Evolutionary conservation across 2,797 vertebrate genomes (phyloP).

Genomic region (Hirundo rustica): DNA sequence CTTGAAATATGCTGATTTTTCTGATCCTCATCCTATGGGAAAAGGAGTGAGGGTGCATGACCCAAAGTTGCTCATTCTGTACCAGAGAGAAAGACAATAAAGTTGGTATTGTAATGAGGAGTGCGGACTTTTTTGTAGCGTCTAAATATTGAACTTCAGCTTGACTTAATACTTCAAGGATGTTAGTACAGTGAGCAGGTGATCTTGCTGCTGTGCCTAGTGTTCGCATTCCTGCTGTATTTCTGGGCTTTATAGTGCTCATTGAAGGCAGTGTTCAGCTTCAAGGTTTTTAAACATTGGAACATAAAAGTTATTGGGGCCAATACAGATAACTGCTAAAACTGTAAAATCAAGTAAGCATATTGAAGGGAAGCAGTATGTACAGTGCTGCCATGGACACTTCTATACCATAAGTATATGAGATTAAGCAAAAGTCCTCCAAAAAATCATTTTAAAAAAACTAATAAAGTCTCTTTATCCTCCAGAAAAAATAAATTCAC

Average conservation of each 20-base stretch:
- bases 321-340: not conserved
- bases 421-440: not conserved
- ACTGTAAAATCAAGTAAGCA: not conserved
- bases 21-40: not conserved
- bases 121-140: not conserved
- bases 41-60: not conserved
- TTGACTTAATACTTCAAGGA: not conserved
- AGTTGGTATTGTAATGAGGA: not conserved
- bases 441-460: not conserved
- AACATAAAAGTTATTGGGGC: not conserved
- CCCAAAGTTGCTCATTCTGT: not conserved
- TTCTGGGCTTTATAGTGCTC: not conserved
- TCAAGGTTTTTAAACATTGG: not conserved
- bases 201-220: slow-evolving; percentile 25
- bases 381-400: not conserved
- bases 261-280: not conserved
- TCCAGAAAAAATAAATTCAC: not conserved
- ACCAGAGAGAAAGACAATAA: not conserved
- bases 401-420: not conserved
- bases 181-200: not conserved
- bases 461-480: not conserved
- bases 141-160: not conserved
- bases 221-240: not conserved
- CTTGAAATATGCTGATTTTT: not conserved
- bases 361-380: not conserved